A percentile compares a stretch with the other conserved stretches of the same genome.
phyloP scores from a whole-genome alignment of 2,797 vertebrate species.

The Rhinogobio ventralis region DNA sequence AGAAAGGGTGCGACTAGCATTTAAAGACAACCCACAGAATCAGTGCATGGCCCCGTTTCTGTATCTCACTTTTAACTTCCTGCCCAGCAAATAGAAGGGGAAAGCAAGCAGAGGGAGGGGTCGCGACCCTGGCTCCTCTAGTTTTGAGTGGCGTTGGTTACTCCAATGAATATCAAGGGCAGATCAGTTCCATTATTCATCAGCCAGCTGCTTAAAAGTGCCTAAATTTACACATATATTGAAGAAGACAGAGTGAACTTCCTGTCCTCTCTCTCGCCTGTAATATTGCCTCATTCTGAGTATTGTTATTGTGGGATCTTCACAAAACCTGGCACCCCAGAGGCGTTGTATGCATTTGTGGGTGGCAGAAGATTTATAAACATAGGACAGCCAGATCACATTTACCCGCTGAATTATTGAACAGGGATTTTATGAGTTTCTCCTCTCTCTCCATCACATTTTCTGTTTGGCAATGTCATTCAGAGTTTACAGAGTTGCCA shows the following conservation, averaged over 20 bases:
- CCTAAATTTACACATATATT: conserved; percentile 82
- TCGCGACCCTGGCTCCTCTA: conserved; percentile 68
- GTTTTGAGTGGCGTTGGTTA: conserved; percentile 75
- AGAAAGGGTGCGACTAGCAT: conserved; percentile 13
- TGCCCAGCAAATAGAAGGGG: conserved; percentile 62
- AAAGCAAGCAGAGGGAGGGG: conserved; percentile 63
- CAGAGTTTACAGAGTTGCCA: conserved; percentile 52
- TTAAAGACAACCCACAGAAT: conserved; percentile 33
- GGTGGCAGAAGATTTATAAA: conserved; percentile 77
- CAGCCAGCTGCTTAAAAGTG: conserved; percentile 77
- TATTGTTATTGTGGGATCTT: conserved; percentile 49
- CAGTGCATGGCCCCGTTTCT: conserved; percentile 46
- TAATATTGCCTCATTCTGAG: conserved; percentile 39
- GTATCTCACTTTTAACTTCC: conserved; percentile 61
- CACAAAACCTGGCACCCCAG: conserved; percentile 36
- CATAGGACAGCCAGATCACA: conserved; percentile 78
- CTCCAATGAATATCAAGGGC: conserved; percentile 79
- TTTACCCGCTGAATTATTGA: conserved; percentile 83
- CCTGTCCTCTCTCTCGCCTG: conserved; percentile 8
- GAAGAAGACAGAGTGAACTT: conserved; percentile 70
- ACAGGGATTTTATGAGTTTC: conserved; percentile 77
- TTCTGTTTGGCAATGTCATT: conserved; percentile 51
- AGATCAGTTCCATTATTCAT: conserved; percentile 79
- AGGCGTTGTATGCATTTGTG: conserved; percentile 70
- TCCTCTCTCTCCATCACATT: conserved; percentile 64